Percentiles rank a stretch among this genome's conserved stretches.
phyloP scores from a whole-genome alignment of 2,888 invertebrate species.

The Cheilosia vulpina region DNA sequence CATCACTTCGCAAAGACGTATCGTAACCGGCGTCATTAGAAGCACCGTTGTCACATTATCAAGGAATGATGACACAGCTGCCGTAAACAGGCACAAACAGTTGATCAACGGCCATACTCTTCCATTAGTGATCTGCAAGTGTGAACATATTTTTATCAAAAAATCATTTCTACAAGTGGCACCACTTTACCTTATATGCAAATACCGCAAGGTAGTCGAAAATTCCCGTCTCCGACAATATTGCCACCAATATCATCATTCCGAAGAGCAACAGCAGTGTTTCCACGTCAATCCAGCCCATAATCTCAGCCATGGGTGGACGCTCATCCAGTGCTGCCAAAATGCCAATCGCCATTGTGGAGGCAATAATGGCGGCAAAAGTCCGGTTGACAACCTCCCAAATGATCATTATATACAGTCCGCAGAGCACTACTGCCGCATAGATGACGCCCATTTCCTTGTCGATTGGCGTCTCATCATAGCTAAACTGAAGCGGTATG shows the following conservation, averaged over 20 bases:
- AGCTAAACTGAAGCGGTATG: conserved; percentile 85
- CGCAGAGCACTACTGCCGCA: conserved; percentile 88
- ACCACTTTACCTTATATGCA: conserved; percentile 86
- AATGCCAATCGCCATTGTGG: conserved; percentile 88
- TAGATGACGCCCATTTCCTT: conserved; percentile 88
- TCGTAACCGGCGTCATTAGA: conserved; percentile 91
- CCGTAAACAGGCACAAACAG: conserved; percentile 88
- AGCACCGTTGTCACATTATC: conserved; percentile 92
- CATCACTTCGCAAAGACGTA: conserved; percentile 94
- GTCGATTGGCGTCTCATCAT: conserved; percentile 87
- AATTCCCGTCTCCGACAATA: conserved; percentile 91
- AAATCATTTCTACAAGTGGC: conserved; percentile 26
- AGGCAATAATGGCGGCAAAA: conserved; percentile 89
- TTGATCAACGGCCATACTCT: conserved; percentile 90
- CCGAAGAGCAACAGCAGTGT: conserved; percentile 88
- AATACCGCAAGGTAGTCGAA: conserved; percentile 91
- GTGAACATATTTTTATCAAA: not conserved
- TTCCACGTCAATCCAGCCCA: conserved; percentile 91
- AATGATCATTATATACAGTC: conserved; percentile 92
- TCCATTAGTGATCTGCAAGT: conserved; percentile 87
- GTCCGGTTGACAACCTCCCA: conserved; percentile 89
- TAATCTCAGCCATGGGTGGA: conserved; percentile 88
- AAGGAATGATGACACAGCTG: conserved; percentile 88
- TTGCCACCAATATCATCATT: conserved; percentile 92
- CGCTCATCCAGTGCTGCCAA: conserved; percentile 88